phyloP scores from a whole-genome alignment of 2,797 vertebrate genomes.

The Microctenopoma stevenorrisi region DNA sequence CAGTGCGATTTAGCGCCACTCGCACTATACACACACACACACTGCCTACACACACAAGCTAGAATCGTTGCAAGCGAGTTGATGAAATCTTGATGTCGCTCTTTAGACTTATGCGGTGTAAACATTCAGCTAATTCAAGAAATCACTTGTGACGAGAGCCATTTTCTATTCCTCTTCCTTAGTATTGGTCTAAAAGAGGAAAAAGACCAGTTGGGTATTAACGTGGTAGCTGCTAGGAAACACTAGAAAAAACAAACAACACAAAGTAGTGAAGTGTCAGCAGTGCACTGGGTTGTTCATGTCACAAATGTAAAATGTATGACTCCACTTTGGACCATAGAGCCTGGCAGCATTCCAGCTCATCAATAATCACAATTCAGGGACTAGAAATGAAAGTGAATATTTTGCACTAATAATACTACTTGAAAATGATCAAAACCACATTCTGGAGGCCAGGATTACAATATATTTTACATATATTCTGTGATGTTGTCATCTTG shows the following conservation, averaged over 20 bases:
- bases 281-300: constrained; percentile 9
- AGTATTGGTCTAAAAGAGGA: background rate
- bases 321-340: constrained; percentile 21
- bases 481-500: constrained; percentile 43
- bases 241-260: background rate
- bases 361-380: constrained; percentile 21
- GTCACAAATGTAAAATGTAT: constrained; percentile 1
- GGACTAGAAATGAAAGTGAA: constrained; percentile 24
- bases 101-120: no score
- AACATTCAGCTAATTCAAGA: background rate
- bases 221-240: constrained; percentile 9
- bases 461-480: constrained; percentile 26
- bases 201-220: constrained; percentile 21
- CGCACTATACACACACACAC: no score
- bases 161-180: background rate
- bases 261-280: background rate
- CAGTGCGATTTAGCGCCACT: no score
- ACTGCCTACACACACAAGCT: no score
- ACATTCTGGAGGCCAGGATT: constrained; percentile 27
- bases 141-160: background rate
- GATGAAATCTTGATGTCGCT: no score
- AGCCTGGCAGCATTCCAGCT: constrained; percentile 13
- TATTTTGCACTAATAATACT: constrained; percentile 46
- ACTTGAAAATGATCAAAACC: constrained; percentile 77
- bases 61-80: no score